Evolutionary conservation across 2,797 vertebrate genomes (phyloP).

Genomic region (Tolypeutes matacus): DNA sequence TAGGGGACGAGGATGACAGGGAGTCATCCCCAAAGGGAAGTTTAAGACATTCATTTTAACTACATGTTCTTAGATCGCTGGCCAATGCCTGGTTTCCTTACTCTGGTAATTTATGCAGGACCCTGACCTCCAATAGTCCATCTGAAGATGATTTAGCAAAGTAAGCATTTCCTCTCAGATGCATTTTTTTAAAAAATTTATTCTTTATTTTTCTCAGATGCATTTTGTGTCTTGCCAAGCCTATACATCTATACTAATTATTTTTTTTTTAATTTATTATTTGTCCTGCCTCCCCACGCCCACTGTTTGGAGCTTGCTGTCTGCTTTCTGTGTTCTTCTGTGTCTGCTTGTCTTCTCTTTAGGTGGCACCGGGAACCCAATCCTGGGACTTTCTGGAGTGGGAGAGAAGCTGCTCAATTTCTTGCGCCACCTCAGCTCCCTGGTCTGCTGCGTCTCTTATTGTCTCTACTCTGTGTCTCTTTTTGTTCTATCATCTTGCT

Average conservation of each 20-base stretch:
- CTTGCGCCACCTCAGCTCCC: no score
- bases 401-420: no score
- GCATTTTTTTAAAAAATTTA: not conserved
- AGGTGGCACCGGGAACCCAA: no score
- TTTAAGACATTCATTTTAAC: not conserved
- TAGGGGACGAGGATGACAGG: not conserved
- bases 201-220: not conserved
- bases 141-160: not conserved
- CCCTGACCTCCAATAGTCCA: constrained; percentile 1
- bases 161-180: constrained; percentile 1
- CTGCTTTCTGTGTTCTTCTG: no score
- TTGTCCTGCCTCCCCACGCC: no score
- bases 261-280: no score
- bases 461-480: no score
- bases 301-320: no score
- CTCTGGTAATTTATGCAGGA: not conserved
- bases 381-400: no score
- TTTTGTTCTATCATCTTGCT: no score
- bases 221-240: not conserved
- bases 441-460: no score
- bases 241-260: not conserved
- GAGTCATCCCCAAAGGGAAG: not conserved
- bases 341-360: no score
- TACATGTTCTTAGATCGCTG: not conserved
- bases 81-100: not conserved